Evolutionary conservation across 2,888 invertebrate genomes (phyloP).

Genomic region (Acanthosepion pharaonis): DNA sequence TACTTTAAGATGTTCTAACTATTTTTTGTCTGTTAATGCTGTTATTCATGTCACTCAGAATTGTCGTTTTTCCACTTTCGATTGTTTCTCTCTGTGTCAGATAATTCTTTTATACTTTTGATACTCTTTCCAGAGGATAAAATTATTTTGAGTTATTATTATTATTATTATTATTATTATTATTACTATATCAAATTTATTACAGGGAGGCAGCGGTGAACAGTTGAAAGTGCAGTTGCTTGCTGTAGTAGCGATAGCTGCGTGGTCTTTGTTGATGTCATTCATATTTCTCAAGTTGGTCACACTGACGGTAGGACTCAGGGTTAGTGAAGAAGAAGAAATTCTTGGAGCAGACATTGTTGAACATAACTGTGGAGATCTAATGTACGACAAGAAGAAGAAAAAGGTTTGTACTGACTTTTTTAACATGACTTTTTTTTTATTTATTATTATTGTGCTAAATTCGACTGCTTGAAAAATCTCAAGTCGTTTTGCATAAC

Average conservation of each 20-base stretch:
- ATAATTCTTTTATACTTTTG: too few species aligned
- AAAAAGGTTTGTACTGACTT: conserved; percentile 46
- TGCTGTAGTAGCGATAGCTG: conserved; percentile 81
- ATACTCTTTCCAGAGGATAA: too few species aligned
- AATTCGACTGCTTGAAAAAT: too few species aligned
- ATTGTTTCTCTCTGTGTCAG: too few species aligned
- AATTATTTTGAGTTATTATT: not conserved
- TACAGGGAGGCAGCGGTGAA: conserved; percentile 86
- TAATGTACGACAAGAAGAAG: conserved; percentile 57
- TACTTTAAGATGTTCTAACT: too few species aligned
- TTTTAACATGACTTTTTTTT: too few species aligned
- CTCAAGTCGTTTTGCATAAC: too few species aligned
- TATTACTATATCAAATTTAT: not conserved
- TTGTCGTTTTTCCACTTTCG: too few species aligned
- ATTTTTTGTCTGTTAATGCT: too few species aligned
- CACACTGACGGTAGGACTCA: conserved; percentile 75
- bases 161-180: not conserved
- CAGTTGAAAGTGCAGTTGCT: conserved; percentile 87
- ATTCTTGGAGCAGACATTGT: conserved; percentile 91
- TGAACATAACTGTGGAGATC: conserved; percentile 79
- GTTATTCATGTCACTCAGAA: too few species aligned
- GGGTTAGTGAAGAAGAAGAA: conserved; percentile 90
- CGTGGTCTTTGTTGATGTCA: conserved; percentile 86
- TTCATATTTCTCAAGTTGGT: conserved; percentile 79
- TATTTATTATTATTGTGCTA: too few species aligned